Percentiles rank a stretch among this genome's conserved stretches.
Conservation (phyloP, 1,140 invertebrate species). For the Ceratosolen solmsi region DNA sequence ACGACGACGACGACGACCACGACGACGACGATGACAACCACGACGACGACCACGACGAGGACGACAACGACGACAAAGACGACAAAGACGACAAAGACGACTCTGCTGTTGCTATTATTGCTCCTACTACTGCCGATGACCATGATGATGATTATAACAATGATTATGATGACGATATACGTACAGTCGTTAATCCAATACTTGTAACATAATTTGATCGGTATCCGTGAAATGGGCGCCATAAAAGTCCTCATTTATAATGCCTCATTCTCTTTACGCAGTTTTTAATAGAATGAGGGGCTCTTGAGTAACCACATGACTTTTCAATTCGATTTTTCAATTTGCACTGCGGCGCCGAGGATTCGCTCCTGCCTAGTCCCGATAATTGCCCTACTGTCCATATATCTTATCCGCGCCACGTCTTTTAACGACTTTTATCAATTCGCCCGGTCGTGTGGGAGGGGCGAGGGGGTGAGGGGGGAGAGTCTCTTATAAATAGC, state of each 20-base stretch:
- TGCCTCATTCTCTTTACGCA: background rate
- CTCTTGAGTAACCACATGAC: too few relatives aligned
- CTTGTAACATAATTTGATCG: conserved; percentile 33
- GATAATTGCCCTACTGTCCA: too few relatives aligned
- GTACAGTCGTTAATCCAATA: conserved; percentile 34
- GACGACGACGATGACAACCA: background rate
- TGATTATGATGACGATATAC: background rate
- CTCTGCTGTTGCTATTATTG: too few relatives aligned
- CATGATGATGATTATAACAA: background rate
- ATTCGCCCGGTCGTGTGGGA: too few relatives aligned
- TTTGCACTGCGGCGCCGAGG: too few relatives aligned
- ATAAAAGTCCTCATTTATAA: conserved; percentile 27
- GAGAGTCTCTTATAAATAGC: too few relatives aligned
- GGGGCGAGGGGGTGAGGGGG: too few relatives aligned
- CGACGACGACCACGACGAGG: background rate
- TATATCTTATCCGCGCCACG: too few relatives aligned
- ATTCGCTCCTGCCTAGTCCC: too few relatives aligned
- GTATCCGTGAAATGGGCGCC: background rate
- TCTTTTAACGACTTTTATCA: too few relatives aligned
- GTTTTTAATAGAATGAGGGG: too few relatives aligned
- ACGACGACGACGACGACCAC: background rate
- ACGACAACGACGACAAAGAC: background rate
- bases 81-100: background rate
- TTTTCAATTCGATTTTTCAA: too few relatives aligned
- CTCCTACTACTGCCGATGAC: background rate